phyloP scores from a whole-genome alignment of 2,113 vertebrate genomes.

The Podarcis raffonei region DNA sequence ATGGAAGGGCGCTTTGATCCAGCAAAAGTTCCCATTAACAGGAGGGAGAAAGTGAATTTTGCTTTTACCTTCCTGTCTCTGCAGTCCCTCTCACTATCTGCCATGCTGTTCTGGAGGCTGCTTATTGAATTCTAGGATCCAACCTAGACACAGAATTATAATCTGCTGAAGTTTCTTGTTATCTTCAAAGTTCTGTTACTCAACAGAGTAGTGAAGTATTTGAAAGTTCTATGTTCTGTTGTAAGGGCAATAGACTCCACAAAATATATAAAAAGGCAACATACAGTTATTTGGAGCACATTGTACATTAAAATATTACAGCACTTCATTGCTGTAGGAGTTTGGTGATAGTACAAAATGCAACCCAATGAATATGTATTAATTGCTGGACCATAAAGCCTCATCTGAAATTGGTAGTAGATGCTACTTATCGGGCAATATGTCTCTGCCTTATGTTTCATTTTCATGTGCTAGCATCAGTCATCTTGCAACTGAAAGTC shows the following conservation, averaged over 20 bases:
- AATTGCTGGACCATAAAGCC: conserved; percentile 15
- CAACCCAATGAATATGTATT: conserved; percentile 19
- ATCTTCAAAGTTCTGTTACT: background rate
- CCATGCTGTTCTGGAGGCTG: background rate
- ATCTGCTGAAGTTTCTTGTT: conserved; percentile 1
- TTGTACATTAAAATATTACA: background rate
- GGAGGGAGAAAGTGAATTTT: background rate
- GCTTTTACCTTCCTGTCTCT: background rate
- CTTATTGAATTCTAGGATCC: background rate
- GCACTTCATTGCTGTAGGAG: background rate
- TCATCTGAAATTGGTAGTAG: conserved; percentile 41
- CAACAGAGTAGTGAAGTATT: background rate
- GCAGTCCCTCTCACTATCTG: background rate
- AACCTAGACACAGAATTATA: background rate
- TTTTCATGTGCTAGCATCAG: conserved; percentile 31
- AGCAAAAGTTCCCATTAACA: background rate
- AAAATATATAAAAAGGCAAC: background rate
- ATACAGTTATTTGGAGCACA: background rate
- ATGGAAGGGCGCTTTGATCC: background rate
- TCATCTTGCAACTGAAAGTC: background rate
- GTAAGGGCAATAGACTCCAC: background rate
- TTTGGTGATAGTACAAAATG: conserved; percentile 15
- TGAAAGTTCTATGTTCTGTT: background rate
- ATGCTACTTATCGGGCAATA: conserved; percentile 43
- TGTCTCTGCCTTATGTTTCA: conserved; percentile 6